phyloP scores from a whole-genome alignment of 2,888 invertebrate species.

The Bursaphelenchus okinawaensis region DNA sequence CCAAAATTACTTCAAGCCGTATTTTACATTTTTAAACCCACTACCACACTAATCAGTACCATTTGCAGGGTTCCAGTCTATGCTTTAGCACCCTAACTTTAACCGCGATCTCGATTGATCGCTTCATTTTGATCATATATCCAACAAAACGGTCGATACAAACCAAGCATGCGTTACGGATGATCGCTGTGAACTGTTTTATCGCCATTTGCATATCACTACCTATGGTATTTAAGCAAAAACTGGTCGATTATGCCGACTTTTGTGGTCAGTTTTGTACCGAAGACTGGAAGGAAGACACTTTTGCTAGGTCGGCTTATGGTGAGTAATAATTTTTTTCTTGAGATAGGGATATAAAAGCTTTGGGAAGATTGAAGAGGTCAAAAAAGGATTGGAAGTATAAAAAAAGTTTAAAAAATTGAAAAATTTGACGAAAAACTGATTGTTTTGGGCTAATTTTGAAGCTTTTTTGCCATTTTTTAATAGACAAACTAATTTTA shows the following conservation, averaged over 20 bases:
- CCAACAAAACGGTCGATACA: constrained; percentile 53
- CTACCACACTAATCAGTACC: too few species aligned
- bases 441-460: too few species aligned
- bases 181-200: constrained; percentile 42
- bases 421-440: too few species aligned
- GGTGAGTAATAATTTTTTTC: too few species aligned
- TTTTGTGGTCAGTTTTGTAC: constrained; percentile 46
- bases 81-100: constrained; percentile 94
- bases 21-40: too few species aligned
- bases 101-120: constrained; percentile 91
- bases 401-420: too few species aligned
- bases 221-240: constrained; percentile 47
- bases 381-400: too few species aligned
- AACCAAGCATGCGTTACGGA: constrained; percentile 41
- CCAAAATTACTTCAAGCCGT: too few species aligned
- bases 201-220: constrained; percentile 44
- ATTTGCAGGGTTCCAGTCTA: constrained; percentile 71
- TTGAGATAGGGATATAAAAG: too few species aligned
- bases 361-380: too few species aligned
- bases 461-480: too few species aligned
- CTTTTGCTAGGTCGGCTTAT: constrained; percentile 31
- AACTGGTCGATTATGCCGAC: constrained; percentile 21
- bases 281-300: constrained; percentile 48
- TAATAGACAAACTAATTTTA: too few species aligned
- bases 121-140: constrained; percentile 63